Conservation (phyloP, 2,797 vertebrate genomes). For the Xenopus petersii region DNA sequence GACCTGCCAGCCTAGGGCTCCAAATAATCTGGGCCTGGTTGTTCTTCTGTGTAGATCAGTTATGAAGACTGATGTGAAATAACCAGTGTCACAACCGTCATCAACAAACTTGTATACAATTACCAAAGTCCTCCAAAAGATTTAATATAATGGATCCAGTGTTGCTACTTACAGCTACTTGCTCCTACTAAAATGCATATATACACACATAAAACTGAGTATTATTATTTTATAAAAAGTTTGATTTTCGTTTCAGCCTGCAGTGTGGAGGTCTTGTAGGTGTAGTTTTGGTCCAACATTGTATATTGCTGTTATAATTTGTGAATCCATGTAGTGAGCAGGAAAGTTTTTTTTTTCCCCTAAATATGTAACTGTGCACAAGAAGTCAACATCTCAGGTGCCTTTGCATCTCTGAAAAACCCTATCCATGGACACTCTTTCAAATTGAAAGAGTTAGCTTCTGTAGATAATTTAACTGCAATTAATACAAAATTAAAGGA, state of each 20-base stretch:
- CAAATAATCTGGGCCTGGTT: no score
- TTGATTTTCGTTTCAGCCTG: slow-evolving; percentile 51
- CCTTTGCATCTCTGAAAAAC: slow-evolving; percentile 24
- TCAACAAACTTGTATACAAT: not conserved
- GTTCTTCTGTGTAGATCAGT: no score
- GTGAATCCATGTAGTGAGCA: not conserved
- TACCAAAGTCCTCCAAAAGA: not conserved
- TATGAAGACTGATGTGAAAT: no score
- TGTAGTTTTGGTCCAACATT: slow-evolving; percentile 16
- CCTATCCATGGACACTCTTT: slow-evolving; percentile 9
- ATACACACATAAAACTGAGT: slow-evolving; percentile 56
- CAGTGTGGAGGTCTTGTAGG: slow-evolving; percentile 52
- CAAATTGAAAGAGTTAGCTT: slow-evolving; percentile 21
- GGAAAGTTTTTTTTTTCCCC: not conserved
- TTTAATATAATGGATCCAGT: slow-evolving; percentile 44
- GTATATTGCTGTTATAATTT: slow-evolving; percentile 2
- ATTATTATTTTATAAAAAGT: slow-evolving; percentile 33
- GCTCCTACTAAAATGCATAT: slow-evolving; percentile 61
- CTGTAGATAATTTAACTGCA: not conserved
- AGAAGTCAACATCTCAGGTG: slow-evolving; percentile 7
- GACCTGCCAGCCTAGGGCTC: no score
- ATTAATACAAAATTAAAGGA: not conserved
- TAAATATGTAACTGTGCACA: not conserved
- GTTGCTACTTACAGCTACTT: slow-evolving; percentile 58
- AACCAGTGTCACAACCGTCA: no score